phyloP scores from a whole-genome alignment of 2,888 invertebrate genomes.

The Dasysyrphus tricinctus region DNA sequence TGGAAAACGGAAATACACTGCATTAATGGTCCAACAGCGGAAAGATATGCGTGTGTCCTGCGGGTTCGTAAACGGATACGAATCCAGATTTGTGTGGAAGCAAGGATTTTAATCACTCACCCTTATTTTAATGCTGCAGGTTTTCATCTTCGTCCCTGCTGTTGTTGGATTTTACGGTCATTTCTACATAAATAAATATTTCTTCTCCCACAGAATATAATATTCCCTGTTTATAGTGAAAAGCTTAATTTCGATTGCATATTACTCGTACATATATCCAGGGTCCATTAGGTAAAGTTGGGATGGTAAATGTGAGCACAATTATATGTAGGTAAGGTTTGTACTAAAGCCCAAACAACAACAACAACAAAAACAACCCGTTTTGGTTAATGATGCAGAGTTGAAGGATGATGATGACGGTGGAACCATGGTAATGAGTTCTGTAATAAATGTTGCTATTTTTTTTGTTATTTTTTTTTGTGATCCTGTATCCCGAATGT shows the following conservation, averaged over 20 bases:
- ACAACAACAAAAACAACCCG: conserved; percentile 6
- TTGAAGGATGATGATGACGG: conserved; percentile 49
- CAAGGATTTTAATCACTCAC: conserved; percentile 67
- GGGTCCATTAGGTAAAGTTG: conserved; percentile 65
- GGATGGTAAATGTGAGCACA: background rate
- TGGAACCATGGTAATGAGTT: conserved; percentile 67
- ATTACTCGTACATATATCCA: conserved; percentile 34
- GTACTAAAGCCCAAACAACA: background rate
- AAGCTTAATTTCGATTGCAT: conserved; percentile 60
- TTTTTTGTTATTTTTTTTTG: conserved; percentile 20
- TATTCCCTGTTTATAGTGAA: conserved; percentile 10
- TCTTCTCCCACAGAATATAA: background rate
- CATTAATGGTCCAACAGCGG: conserved; percentile 50
- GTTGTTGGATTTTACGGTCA: conserved; percentile 53
- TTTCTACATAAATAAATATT: conserved; percentile 6
- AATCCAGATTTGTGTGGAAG: conserved; percentile 12
- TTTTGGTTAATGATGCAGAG: conserved; percentile 51
- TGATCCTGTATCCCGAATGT: background rate
- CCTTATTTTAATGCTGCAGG: conserved; percentile 64
- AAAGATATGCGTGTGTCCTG: conserved; percentile 50
- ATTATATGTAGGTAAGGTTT: background rate
- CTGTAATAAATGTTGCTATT: conserved; percentile 62
- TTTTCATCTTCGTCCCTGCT: conserved; percentile 50
- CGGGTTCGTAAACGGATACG: conserved; percentile 4
- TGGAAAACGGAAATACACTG: conserved; percentile 59